Evolutionary conservation across 2,888 invertebrate genomes (phyloP).

Genomic region (Xestia sexstrigata): DNA sequence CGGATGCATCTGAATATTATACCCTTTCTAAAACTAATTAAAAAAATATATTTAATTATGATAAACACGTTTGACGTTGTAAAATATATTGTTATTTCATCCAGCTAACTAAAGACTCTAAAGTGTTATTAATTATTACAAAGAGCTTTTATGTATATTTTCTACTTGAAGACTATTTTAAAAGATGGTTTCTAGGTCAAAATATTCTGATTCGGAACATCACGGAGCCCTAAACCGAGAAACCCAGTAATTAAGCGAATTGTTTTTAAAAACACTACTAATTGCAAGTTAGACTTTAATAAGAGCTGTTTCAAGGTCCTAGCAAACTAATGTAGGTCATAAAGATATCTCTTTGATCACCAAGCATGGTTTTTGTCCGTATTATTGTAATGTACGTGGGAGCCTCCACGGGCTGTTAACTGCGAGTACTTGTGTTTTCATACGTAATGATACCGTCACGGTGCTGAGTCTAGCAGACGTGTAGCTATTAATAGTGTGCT

Average conservation of each 20-base stretch:
- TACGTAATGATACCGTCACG: slow-evolving; percentile 49
- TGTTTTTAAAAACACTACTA: slow-evolving; percentile 46
- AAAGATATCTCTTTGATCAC: slow-evolving; percentile 67
- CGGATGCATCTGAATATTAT: background rate
- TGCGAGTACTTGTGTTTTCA: slow-evolving; percentile 51
- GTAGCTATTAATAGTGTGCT: slow-evolving; percentile 22
- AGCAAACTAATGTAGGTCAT: slow-evolving; percentile 75
- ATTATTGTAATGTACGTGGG: slow-evolving; percentile 73
- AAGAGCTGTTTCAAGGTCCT: slow-evolving; percentile 70
- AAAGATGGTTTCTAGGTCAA: background rate
- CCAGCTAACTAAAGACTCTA: background rate
- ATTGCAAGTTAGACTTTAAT: slow-evolving; percentile 56
- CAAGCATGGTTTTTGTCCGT: slow-evolving; percentile 72
- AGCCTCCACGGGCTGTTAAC: slow-evolving; percentile 66
- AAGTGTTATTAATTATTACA: background rate
- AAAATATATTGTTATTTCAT: background rate
- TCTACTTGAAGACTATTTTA: background rate
- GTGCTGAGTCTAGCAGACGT: slow-evolving; percentile 21
- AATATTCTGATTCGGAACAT: background rate
- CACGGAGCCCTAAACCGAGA: slow-evolving; percentile 48
- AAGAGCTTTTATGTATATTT: background rate
- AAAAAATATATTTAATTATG: background rate
- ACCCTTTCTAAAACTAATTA: background rate
- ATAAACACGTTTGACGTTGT: too few species aligned
- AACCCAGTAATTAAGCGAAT: slow-evolving; percentile 33